Percentiles rank a stretch among this genome's conserved stretches.
These are phyloP conservation scores for Chrysogorgia sp. DNA, from an alignment of 92 coral and sea anemone species.

Conservation along the genomic window DNA sequence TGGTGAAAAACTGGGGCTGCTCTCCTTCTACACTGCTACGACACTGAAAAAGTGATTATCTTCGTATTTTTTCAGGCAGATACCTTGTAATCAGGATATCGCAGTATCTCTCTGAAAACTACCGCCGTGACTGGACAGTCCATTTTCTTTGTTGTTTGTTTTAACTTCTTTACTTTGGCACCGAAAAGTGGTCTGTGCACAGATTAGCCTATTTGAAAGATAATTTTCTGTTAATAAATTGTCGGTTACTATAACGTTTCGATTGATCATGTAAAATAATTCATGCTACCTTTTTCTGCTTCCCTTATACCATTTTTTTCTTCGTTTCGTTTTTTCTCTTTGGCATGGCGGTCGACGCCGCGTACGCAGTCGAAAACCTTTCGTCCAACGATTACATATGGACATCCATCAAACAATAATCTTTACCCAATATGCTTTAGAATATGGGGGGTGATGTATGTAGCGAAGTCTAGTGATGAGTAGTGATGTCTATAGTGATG, in stretches of 20 bases:
- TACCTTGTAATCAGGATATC: constrained; percentile 65
- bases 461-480: too few relatives aligned
- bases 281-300: neutral
- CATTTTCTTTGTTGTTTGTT: constrained; percentile 60
- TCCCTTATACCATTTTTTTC: neutral
- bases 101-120: constrained; percentile 43
- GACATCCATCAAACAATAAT: constrained; percentile 42
- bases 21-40: too few relatives aligned
- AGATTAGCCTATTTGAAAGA: neutral
- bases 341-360: constrained; percentile 45
- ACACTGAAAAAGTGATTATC: too few relatives aligned
- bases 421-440: constrained; percentile 28
- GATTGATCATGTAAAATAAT: neutral
- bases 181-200: constrained; percentile 43
- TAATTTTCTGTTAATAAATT: neutral
- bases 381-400: constrained; percentile 38
- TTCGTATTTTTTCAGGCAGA: too few relatives aligned
- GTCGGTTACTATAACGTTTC: neutral
- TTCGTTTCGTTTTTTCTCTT: neutral
- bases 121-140: constrained; percentile 64
- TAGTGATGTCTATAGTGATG: too few relatives aligned
- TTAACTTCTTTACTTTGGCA: constrained; percentile 32
- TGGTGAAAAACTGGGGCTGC: too few relatives aligned
- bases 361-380: constrained; percentile 54
- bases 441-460: too few relatives aligned